Evolutionary conservation across 2,888 invertebrate genomes (phyloP).

Genomic region (Drepana falcataria): DNA sequence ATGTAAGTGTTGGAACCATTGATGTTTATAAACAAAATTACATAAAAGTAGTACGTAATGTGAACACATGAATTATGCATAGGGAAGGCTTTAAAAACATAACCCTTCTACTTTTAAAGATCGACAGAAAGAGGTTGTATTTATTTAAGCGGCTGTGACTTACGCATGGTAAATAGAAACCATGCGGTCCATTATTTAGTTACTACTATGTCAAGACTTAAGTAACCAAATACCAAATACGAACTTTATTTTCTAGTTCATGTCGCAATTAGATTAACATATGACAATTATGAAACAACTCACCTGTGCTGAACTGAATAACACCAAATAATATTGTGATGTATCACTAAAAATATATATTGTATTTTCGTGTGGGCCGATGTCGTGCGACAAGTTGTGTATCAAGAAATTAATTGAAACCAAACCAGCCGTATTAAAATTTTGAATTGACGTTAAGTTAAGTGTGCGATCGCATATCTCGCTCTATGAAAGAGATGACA

Average conservation of each 20-base stretch:
- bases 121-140: too few species aligned
- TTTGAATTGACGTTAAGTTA: constrained; percentile 40
- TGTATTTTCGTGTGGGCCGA: constrained; percentile 21
- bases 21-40: too few species aligned
- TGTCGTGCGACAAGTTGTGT: constrained; percentile 24
- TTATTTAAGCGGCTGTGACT: background rate
- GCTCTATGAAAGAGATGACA: constrained; percentile 35
- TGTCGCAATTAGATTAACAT: background rate
- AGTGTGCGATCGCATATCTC: too few species aligned
- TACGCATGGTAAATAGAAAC: constrained; percentile 5
- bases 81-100: too few species aligned
- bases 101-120: too few species aligned
- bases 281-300: background rate
- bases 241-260: background rate
- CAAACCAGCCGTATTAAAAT: constrained; percentile 34
- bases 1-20: too few species aligned
- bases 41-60: too few species aligned
- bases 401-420: constrained; percentile 44
- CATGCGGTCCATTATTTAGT: constrained; percentile 15
- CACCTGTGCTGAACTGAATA: background rate
- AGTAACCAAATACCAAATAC: background rate
- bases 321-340: background rate
- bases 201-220: background rate
- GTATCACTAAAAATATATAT: constrained; percentile 11
- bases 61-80: too few species aligned